Percentiles rank a stretch among this genome's conserved stretches.
Evolutionary conservation across 2,113 vertebrate genomes (phyloP).

Genomic region (Rhegmatorhina hoffmannsi): DNA sequence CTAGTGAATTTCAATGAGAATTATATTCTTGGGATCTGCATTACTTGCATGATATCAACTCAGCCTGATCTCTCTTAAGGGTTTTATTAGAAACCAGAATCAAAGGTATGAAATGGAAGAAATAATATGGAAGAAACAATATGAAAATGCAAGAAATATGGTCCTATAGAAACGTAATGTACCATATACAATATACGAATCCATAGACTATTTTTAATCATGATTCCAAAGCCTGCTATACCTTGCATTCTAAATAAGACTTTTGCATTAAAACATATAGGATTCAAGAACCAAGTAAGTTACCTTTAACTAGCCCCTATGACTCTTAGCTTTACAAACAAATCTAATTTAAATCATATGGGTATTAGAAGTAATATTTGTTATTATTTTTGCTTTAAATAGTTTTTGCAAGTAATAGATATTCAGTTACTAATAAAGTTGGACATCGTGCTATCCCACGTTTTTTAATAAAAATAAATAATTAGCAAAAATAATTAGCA

Average conservation of each 20-base stretch:
- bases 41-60: neutral
- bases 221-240: neutral
- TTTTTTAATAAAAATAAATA: neutral
- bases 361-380: neutral
- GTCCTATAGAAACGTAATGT: neutral
- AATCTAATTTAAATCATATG: neutral
- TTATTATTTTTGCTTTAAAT: neutral
- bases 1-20: neutral
- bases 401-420: neutral
- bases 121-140: neutral
- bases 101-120: neutral
- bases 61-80: neutral
- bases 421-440: neutral
- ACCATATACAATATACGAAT: neutral
- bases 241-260: neutral
- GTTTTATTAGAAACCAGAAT: neutral
- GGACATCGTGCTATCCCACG: neutral
- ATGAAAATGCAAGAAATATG: neutral
- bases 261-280: neutral
- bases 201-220: neutral
- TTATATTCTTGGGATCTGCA: neutral
- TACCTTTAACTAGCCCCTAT: neutral
- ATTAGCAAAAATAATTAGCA: neutral
- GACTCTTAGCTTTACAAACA: neutral
- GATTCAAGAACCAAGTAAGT: neutral